Evolutionary conservation across 2,888 invertebrate species (phyloP).

Genomic region (Malachius bipustulatus): DNA sequence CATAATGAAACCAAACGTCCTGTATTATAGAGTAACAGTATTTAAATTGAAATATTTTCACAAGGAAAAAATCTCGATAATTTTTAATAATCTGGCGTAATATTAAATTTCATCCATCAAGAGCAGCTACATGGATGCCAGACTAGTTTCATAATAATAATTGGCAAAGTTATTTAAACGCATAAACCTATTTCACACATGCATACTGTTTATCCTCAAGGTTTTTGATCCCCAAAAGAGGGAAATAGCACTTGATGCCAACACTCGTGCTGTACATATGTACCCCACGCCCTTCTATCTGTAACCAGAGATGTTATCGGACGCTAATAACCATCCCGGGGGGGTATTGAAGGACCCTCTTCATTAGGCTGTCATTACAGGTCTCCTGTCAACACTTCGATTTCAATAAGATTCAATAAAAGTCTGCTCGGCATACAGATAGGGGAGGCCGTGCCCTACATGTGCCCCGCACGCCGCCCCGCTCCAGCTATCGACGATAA

Average conservation of each 20-base stretch:
- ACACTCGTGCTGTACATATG: no score
- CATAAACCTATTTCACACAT: not conserved
- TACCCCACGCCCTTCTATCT: no score
- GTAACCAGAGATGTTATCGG: slow-evolving; percentile 37
- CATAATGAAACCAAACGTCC: not conserved
- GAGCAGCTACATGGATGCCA: not conserved
- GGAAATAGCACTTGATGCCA: slow-evolving; percentile 31
- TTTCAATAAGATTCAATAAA: slow-evolving; percentile 34
- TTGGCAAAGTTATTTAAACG: not conserved
- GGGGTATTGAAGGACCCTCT: slow-evolving; percentile 31
- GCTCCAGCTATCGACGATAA: no score
- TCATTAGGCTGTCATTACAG: slow-evolving; percentile 35
- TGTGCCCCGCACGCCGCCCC: no score
- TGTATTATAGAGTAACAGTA: no score
- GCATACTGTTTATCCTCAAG: not conserved
- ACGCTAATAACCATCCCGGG: slow-evolving; percentile 35
- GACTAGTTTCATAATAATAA: not conserved
- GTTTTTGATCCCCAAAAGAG: not conserved
- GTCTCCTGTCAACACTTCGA: slow-evolving; percentile 34
- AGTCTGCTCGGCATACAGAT: no score
- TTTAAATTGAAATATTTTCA: not conserved
- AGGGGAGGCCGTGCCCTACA: no score
- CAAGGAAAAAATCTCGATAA: not conserved
- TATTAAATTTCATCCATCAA: not conserved
- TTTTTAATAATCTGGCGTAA: no score